Evolutionary conservation across 1,140 invertebrate species (phyloP).

Genomic region (Diploscapter pachys): DNA sequence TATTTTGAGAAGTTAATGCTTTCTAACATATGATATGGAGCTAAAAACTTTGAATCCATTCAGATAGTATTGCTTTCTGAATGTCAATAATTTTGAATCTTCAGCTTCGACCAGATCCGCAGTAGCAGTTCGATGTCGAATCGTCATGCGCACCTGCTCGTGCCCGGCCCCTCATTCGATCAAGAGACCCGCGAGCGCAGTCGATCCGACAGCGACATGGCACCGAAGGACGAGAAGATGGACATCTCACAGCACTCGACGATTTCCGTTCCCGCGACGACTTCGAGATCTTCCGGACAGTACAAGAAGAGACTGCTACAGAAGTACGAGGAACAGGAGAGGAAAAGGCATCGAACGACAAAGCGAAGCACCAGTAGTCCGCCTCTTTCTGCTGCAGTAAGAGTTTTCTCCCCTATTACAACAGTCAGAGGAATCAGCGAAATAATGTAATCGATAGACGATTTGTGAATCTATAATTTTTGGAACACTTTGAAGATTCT

Average conservation of each 20-base stretch:
- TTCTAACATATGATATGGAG: not conserved
- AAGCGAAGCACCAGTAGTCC: slow-evolving; percentile 28
- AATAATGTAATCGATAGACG: too few species aligned
- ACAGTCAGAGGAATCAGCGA: too few species aligned
- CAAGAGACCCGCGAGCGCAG: slow-evolving; percentile 40
- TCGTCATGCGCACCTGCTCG: slow-evolving; percentile 36
- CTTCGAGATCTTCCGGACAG: slow-evolving; percentile 39
- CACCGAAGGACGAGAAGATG: slow-evolving; percentile 40
- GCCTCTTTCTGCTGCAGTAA: slow-evolving; percentile 11
- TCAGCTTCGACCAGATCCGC: slow-evolving; percentile 54
- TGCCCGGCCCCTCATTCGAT: slow-evolving; percentile 37
- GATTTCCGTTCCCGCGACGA: slow-evolving; percentile 44
- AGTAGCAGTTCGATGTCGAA: slow-evolving; percentile 51
- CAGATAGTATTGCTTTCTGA: not conserved
- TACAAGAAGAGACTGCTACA: slow-evolving; percentile 51
- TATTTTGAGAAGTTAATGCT: slow-evolving; percentile 8
- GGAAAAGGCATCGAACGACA: slow-evolving; percentile 6
- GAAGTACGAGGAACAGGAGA: slow-evolving; percentile 42
- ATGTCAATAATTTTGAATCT: slow-evolving; percentile 20
- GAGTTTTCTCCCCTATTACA: too few species aligned
- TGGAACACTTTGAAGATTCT: too few species aligned
- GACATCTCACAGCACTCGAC: slow-evolving; percentile 48
- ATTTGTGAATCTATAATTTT: too few species aligned
- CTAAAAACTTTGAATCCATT: slow-evolving; percentile 10
- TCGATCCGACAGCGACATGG: slow-evolving; percentile 54